Evolutionary conservation across 2,797 vertebrate genomes (phyloP), one percentile per base, ranked within the genome.

Genomic region (Tenualosa thibaudeaui): DNA sequence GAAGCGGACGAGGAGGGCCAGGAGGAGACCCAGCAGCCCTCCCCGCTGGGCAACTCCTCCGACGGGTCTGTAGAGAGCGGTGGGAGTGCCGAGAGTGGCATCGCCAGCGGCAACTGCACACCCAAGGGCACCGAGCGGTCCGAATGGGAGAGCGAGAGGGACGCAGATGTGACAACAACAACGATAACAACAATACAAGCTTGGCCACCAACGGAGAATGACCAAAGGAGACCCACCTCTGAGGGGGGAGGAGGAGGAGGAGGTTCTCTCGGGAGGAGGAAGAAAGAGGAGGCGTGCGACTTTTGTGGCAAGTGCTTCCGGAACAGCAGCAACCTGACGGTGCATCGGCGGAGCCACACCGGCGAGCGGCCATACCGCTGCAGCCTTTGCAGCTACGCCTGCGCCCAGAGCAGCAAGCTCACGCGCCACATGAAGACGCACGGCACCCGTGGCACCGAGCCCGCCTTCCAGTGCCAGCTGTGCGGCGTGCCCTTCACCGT

Each of bases 351-450:
- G 84, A 97, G 96, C 8, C 97, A 97, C 94, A 97, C 97, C 0
- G 96, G 97, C 0, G 97, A 97, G 75, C 93, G 96, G n/a, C 96
- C 97, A 0, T 97, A 97, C 78, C 91, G 94, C 86, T 97, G 96
- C 0, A 94, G 95, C 87, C 94, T 97, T 71, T 97, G 97, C 90
- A 93, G 93, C 90, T 97, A 97, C 0, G 95, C 97, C 88, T 97
- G 97, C 0, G 96, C 96, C 0, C 96, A 97, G 93, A 97, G 96
- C 86, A 97, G 96, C 83, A 96, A 96, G 89, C 88, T 97, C 8
- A 97, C 96, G 0, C 95, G 96, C 50, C 96, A 97, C 92, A 97
- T 97, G 96, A 97, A 97, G 93, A 97, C 96, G 0, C 96, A 97
- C 17, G 96, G 95, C 0, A 92, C 90, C 68, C 91, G 93, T n/a